Conservation (phyloP, 2,888 invertebrate species). For the Drosophila imparisetae region DNA sequence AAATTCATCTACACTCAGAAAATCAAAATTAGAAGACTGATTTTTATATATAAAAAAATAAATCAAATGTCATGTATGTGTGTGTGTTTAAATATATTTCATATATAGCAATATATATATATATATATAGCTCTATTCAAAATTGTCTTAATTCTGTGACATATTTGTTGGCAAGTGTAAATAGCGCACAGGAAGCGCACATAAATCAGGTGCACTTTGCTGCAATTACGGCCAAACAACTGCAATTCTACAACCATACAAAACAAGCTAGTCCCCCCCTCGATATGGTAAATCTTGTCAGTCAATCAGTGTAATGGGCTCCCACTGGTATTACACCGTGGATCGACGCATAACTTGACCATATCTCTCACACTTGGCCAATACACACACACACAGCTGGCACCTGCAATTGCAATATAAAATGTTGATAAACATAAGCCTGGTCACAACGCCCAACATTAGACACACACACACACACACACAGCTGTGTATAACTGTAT, state of each 20-base stretch:
- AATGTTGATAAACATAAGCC: conserved; percentile 52
- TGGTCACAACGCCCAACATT: conserved; percentile 14
- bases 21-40: not conserved
- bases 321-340: conserved; percentile 66
- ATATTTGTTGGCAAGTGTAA: conserved; percentile 2
- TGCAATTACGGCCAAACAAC: conserved; percentile 50
- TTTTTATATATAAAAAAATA: not conserved
- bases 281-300: conserved; percentile 59
- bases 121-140: not conserved
- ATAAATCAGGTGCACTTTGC: conserved; percentile 57
- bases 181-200: conserved; percentile 40
- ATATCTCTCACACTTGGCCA: conserved; percentile 23
- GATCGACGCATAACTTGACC: conserved; percentile 48
- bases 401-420: conserved; percentile 52
- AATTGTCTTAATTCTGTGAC: not conserved
- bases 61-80: not conserved
- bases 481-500: not conserved
- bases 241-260: conserved; percentile 2
- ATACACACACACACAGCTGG: not conserved
- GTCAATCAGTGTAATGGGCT: conserved; percentile 73
- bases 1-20: conserved; percentile 30
- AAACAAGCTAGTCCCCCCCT: not conserved
- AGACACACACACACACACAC: conserved; percentile 11
- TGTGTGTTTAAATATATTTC: too few species aligned
- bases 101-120: too few species aligned